phyloP scores from a whole-genome alignment of 2,888 invertebrate species.

The Andrena marginata region DNA sequence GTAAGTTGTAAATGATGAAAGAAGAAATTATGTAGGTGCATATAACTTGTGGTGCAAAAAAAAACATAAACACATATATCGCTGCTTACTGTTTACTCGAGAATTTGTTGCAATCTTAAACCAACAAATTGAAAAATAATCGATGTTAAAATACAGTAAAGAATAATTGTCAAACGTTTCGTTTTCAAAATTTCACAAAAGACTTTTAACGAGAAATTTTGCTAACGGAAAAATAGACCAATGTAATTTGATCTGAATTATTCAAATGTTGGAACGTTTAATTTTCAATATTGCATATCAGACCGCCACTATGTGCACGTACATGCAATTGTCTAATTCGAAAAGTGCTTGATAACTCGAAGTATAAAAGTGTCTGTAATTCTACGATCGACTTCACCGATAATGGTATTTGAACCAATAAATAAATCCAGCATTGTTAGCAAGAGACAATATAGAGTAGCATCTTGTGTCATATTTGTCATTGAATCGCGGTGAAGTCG shows the following conservation, averaged over 20 bases:
- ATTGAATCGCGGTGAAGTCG: slow-evolving; percentile 39
- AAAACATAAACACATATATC: too few species aligned
- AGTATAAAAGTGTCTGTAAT: slow-evolving; percentile 41
- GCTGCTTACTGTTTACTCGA: too few species aligned
- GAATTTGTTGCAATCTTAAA: too few species aligned
- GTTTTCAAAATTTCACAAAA: too few species aligned
- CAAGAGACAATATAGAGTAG: neutral
- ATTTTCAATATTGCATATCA: neutral
- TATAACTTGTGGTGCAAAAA: too few species aligned
- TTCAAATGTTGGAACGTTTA: neutral
- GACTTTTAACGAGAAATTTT: neutral
- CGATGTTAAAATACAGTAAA: too few species aligned
- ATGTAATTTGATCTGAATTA: neutral
- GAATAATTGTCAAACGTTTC: too few species aligned
- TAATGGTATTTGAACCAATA: neutral
- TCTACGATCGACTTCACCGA: slow-evolving; percentile 33
- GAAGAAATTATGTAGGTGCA: too few species aligned
- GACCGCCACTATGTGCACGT: slow-evolving; percentile 35
- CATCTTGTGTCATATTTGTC: neutral
- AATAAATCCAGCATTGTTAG: neutral
- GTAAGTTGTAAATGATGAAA: too few species aligned
- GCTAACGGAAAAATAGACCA: neutral
- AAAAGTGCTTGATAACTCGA: slow-evolving; percentile 49
- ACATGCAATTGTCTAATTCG: slow-evolving; percentile 55
- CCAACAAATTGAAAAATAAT: too few species aligned